Base-by-base conservation (phyloP, 2,113 vertebrate species). In the Vimba vimba region DNA sequence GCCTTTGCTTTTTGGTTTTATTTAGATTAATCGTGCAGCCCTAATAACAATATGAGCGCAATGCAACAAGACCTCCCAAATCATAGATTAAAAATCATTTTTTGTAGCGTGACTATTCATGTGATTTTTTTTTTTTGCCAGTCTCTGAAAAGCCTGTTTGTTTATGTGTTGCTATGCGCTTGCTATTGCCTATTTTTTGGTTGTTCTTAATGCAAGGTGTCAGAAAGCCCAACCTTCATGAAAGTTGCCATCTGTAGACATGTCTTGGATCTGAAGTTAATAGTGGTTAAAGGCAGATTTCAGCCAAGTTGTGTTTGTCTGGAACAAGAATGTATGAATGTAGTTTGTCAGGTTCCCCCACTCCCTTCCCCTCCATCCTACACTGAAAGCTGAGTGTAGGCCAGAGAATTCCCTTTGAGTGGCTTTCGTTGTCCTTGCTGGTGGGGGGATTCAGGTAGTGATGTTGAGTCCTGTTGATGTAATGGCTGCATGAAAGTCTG, bases 351-450 rank as follows among this genome's bases (percentile, higher is more conserved):
- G n/a, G 47, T 23, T 68, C 27, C 57, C 57, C 19, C 2, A n/a
- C 43, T 80, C 68, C 47, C 57, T 80, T 73, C 55, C 36, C 43
- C 77, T n/a, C 10, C 52, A 86, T 86, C 39, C 45, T 50, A 64
- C 60, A 57, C 39, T 59, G 59, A 74, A 59, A 86, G 55, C 66
- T 33, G 55, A 81, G 81, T 86, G 68, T 86, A 82, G 85, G 85
- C 55, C 85, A 86, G 79, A 80, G 55, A 81, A 64, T 86, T 82
- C 78, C 85, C 69, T 64, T 45, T 13, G 66, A 73, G 77, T 23
- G 52, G 23, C 50, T 73, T 81, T 81, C 47, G 45, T 73, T 86
- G 66, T 81, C 13, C 52, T 71, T 21, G 43, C 45, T 66, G 43
- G 25, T 77, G 27, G n/a, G 73, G 47, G 47, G 57, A 82, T 71